Evolutionary conservation across 2,113 vertebrate species (phyloP).

Genomic region (Equus przewalskii): DNA sequence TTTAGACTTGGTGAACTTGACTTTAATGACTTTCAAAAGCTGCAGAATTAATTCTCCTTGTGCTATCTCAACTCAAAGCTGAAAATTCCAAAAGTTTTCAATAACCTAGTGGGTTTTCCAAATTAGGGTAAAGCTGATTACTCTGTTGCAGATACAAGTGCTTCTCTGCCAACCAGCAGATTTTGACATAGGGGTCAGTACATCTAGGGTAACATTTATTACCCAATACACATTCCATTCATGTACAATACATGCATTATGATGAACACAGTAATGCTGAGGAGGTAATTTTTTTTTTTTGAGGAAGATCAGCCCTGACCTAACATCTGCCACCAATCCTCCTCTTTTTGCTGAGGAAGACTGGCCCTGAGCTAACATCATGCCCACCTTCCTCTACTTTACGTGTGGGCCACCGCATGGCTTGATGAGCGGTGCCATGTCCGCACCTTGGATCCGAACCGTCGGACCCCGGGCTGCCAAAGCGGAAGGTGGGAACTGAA

Average conservation of each 20-base stretch:
- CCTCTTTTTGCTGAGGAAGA: no score
- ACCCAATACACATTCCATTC: neutral
- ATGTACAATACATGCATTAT: neutral
- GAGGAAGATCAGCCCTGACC: no score
- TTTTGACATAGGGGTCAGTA: neutral
- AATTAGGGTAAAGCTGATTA: constrained; percentile 8
- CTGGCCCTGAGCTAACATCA: no score
- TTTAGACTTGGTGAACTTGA: constrained; percentile 59
- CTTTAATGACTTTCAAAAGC: constrained; percentile 55
- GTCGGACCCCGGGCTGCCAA: no score
- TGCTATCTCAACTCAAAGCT: constrained; percentile 46
- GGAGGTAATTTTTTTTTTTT: neutral
- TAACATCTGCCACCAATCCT: no score
- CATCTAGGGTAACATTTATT: constrained; percentile 25
- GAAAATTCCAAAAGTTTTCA: constrained; percentile 64
- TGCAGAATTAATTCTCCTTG: constrained; percentile 43
- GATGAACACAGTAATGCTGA: constrained; percentile 4
- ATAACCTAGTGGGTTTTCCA: neutral
- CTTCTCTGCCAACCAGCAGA: constrained; percentile 40
- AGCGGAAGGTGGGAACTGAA: no score
- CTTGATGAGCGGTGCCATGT: no score
- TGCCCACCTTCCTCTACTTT: no score
- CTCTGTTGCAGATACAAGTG: neutral
- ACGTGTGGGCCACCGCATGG: no score
- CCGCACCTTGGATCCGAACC: no score